Conservation (phyloP, 2,113 vertebrate species). For the Petrocephalus zakoni region DNA sequence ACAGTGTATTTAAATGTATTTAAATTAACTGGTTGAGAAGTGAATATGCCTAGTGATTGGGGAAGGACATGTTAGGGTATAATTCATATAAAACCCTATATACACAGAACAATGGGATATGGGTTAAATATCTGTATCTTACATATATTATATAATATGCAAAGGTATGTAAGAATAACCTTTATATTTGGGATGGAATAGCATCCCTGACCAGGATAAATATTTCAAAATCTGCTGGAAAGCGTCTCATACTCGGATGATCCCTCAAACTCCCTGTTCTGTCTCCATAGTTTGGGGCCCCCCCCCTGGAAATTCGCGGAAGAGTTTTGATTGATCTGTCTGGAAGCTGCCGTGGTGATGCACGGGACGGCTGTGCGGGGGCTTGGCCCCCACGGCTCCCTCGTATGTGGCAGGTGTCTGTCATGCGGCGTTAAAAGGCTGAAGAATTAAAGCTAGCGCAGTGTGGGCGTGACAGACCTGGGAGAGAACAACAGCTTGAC, state of each 20-base stretch:
- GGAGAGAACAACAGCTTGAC: background rate
- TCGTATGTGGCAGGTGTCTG: background rate
- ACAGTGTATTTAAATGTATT: background rate
- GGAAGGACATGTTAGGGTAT: background rate
- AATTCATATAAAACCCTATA: background rate
- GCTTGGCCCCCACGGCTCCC: background rate
- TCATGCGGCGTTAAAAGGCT: background rate
- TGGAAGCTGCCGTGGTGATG: background rate
- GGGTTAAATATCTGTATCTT: background rate
- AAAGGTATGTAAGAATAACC: background rate
- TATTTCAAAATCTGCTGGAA: background rate
- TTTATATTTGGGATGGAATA: background rate
- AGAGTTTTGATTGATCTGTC: background rate
- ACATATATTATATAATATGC: background rate
- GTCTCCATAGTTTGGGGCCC: background rate
- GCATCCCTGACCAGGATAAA: background rate
- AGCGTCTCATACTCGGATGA: background rate
- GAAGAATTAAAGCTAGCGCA: background rate
- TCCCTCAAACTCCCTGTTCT: background rate
- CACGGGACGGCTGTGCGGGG: background rate
- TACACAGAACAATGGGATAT: background rate
- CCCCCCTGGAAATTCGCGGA: background rate
- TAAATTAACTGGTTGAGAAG: background rate
- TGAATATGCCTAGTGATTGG: background rate
- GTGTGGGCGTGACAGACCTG: background rate